phyloP scores from a whole-genome alignment of 1,140 invertebrate genomes.

The Saccostrea cuccullata region DNA sequence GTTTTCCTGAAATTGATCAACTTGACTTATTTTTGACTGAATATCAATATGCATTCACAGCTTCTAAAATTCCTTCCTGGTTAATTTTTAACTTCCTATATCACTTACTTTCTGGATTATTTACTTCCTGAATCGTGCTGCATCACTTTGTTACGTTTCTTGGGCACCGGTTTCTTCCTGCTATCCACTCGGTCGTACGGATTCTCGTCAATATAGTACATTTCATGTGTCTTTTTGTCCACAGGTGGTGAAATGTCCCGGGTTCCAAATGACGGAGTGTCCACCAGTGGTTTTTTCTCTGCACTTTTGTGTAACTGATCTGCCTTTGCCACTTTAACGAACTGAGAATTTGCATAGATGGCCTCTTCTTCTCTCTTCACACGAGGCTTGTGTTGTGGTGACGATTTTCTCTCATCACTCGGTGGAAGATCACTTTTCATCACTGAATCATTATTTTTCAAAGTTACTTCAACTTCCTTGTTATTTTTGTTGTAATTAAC shows the following conservation, averaged over 20 bases:
- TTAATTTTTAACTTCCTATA: too few species aligned
- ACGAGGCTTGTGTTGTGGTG: neutral
- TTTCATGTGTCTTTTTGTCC: slow-evolving; percentile 10
- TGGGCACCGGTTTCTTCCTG: slow-evolving; percentile 12
- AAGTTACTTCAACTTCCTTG: neutral
- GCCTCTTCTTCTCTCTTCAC: neutral
- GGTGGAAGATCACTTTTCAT: neutral
- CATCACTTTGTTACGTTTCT: neutral
- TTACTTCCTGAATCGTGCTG: neutral
- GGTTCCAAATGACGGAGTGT: neutral
- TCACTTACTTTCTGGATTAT: neutral
- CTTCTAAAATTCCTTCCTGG: too few species aligned
- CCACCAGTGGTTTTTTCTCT: neutral
- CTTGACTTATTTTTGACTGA: neutral
- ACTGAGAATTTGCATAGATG: slow-evolving; percentile 39
- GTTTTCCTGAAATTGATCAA: neutral
- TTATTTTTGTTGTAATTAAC: neutral
- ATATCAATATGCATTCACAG: too few species aligned
- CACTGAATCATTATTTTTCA: neutral
- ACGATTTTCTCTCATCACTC: neutral
- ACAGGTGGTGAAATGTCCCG: neutral
- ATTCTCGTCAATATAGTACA: slow-evolving; percentile 32
- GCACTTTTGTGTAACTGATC: neutral
- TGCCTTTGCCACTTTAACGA: neutral
- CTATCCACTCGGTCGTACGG: slow-evolving; percentile 26